Evolutionary conservation across 1,140 invertebrate species (phyloP), one percentile per base, ranked within the genome.

Genomic region (Coptotermes formosanus): DNA sequence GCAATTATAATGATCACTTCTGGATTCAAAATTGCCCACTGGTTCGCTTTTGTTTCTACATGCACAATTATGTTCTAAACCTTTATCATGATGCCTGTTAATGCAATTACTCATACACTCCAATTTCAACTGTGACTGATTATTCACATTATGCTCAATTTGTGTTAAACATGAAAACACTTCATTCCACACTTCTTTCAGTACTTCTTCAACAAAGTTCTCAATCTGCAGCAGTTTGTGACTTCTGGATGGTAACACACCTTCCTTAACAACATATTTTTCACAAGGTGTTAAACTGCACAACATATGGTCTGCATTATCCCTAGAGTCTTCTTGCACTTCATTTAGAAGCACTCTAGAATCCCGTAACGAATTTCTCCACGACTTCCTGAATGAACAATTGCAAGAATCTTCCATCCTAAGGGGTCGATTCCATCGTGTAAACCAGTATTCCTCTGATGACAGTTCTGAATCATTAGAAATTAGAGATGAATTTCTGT

Each of bases 391-490:
- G 30, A 85, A 85, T 64, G 85, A 85, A 45, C 85, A 85, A 25
- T 38, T 85, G 43, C 85, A 85, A 25, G 43, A 14, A 12, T 85
- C 85, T 32, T n/a, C 81, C 25, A 69, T 85, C 44, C 23, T 85
- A 25, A 85, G 55, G 19, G 85, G 85, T 25, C 64, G 64, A 81
- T 64, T 85, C 85, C 85, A 85, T 30, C 85, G 85, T 81, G 52
- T 85, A 64, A 85, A 85, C 85, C 85, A 85, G 44, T 85, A 85
- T 38, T 85, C 85, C 23, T 85, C 85, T n/a, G 55, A 25, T 25
- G 85, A 85, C 44, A 85, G 8, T 32, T 85, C 75, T 69, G 85
- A 85, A 85, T 19, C 2, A 38, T 59, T 75, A 12, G 85, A 85
- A 59, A 32, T 9, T 32, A 85, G 23, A 12, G 85, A 85, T 14